Base-by-base conservation (phyloP, 2,888 invertebrate species). In the Ametastegia equiseti region DNA sequence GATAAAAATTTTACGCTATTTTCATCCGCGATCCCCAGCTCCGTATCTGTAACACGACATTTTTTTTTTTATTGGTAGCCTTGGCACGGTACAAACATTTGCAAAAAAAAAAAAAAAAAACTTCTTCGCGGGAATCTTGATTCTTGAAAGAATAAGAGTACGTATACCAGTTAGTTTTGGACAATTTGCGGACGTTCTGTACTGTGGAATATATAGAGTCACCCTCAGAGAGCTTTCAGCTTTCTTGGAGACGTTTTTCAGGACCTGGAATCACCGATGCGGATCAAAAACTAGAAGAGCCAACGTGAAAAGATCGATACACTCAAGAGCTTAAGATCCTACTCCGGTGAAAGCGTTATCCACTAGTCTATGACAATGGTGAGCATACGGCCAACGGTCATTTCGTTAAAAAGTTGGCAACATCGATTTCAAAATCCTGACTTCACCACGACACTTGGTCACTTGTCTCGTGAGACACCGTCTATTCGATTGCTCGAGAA, bases 401-500 rank as follows among this genome's bases (percentile, higher is more conserved):
- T 47, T 71, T 7, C 27, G 23, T 71, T 30, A 19, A 1, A 45
- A 36, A 71, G 11, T 45, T 30, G 45, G 42, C 19, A 6, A 71
- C 1, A 47, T 47, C 27, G 27, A 45, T 13, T 36, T 45, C 1
- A 30, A 71, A 71, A 47, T 71, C 47, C 6, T 23, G 71, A 71
- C 45, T n/a, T 47, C 27, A n/a, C 27, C 27, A 23, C 30, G 23
- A 19, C 67, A 36, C 19, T 39, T 1, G 45, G 1, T 39, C 75
- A n/a, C n/a, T n/a, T 36, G 50, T 19, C 36, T 75, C 33, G 54
- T 33, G 23, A 11, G 54, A 75, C 54, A 36, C 11, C 54, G 23
- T 75, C 75, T 54, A 36, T 33, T 75, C 33, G 54, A 54, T 75
- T 75, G 11, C 54, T 75, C 23, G 6, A 19, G 36, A 50, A 54